These are phyloP conservation scores for Drosophila pseudoananassae DNA, from an alignment of 1,140 invertebrate species.

Conservation along the genomic window DNA sequence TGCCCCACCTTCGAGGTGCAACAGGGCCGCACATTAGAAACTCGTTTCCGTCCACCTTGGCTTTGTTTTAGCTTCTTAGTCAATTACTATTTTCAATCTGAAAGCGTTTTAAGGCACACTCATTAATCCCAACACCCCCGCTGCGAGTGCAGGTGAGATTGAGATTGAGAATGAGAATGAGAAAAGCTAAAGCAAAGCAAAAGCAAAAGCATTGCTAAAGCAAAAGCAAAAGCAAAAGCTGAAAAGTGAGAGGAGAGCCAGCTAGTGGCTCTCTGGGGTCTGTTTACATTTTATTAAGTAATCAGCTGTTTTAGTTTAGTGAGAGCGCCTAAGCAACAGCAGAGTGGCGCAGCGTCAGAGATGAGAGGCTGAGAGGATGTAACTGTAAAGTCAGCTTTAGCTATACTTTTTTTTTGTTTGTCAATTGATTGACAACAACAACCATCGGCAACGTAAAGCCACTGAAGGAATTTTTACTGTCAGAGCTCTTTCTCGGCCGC, in stretches of 20 bases:
- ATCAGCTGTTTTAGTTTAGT: conserved; percentile 71
- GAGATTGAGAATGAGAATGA: conserved; percentile 9
- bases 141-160: conserved; percentile 25
- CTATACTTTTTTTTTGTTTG: conserved; percentile 53
- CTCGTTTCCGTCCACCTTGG: conserved; percentile 76
- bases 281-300: conserved; percentile 71
- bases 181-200: conserved; percentile 21
- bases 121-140: conserved; percentile 20
- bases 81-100: conserved; percentile 74
- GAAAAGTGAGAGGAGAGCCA: conserved; percentile 52
- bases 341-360: conserved; percentile 7
- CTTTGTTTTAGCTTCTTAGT: conserved; percentile 68
- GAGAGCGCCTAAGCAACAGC: conserved; percentile 45
- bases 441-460: conserved; percentile 20
- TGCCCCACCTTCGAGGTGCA: conserved; percentile 17
- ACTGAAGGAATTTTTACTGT: conserved; percentile 31
- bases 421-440: conserved; percentile 73
- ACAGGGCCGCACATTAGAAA: conserved; percentile 50
- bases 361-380: conserved; percentile 28
- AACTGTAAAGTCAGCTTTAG: conserved; percentile 58
- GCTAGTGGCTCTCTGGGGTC: conserved; percentile 56
- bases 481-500: background rate
- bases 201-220: conserved; percentile 5
- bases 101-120: conserved; percentile 39
- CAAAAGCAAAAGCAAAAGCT: conserved; percentile 29